Base-by-base conservation (phyloP, 2,797 vertebrate species). In the Hydrolagus colliei region DNA sequence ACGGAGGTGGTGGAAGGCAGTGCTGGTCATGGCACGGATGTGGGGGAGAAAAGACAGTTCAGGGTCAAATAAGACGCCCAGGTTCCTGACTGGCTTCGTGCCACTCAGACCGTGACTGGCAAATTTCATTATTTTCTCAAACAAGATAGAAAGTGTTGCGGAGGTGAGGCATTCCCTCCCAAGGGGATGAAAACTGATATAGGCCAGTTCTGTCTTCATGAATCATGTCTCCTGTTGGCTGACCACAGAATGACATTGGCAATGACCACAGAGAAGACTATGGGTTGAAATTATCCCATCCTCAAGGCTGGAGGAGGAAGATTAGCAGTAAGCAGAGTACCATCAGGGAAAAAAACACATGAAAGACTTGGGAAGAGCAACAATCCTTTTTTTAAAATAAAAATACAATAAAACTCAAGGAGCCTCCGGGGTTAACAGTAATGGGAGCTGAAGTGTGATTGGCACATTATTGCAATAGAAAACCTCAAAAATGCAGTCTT, bases 191-290 rank as follows among this genome's bases (percentile, higher is more conserved):
- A 84, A 41, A 13, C 20, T 5, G 62, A 82, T 18, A 35, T 67
- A 10, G 32, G 32, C 79, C 32, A 84, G 16, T 52, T 84, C 16
- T 84, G 67, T 84, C 65, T 67, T 9, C 18, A 11, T 71, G 18
- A 84, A 71, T 12, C 65, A 71, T 84, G 65, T 41, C 65, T 18
- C 35, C 65, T 84, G 14, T 84, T 52, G 79, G 65, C 79, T 84
- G 78, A 80, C 62, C 62, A 67, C 22, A 67, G 22, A 80, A 67
- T 80, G 65, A 71, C 18, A 20, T 35, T 52, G 67, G 65, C 32
- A 84, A 32, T 41, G 65, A 71, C 63, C 16, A 68, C 41, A 35
- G 65, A 16, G 5, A 82, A 20, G 65, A 20, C 79, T 18, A 71
- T 2, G 7, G 27, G 62, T 67, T 65, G 62, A 80, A 13, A 80